Evolutionary conservation across 1,140 invertebrate genomes (phyloP).

Genomic region (Drosophila tropicalis): DNA sequence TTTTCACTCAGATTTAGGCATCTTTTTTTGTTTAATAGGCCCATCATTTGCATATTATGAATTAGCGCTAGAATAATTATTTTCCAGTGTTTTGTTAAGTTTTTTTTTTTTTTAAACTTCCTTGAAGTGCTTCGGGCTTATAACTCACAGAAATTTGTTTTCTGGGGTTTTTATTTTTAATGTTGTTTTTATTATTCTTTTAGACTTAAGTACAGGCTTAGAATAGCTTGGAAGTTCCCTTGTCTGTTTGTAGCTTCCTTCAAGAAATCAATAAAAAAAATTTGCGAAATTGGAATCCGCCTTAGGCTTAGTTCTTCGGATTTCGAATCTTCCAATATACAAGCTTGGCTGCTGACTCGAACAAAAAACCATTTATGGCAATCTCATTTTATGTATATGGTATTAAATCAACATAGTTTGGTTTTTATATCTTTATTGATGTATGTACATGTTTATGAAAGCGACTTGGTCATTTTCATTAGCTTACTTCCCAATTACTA

Average conservation of each 20-base stretch:
- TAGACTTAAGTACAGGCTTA: neutral
- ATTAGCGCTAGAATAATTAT: conserved; percentile 46
- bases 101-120: conserved; percentile 10
- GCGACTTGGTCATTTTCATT: neutral
- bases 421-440: too few relatives aligned
- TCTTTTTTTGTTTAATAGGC: conserved; percentile 38
- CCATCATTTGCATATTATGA: conserved; percentile 70
- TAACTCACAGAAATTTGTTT: conserved; percentile 25
- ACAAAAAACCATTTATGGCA: too few relatives aligned
- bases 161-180: conserved; percentile 24
- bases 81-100: conserved; percentile 33
- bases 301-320: too few relatives aligned
- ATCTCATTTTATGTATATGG: too few relatives aligned
- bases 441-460: neutral
- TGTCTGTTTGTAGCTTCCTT: too few relatives aligned
- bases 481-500: neutral
- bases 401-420: too few relatives aligned
- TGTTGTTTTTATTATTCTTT: conserved; percentile 43
- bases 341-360: too few relatives aligned
- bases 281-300: too few relatives aligned
- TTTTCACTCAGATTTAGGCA: conserved; percentile 25
- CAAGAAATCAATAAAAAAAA: too few relatives aligned
- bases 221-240: neutral
- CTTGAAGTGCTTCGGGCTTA: conserved; percentile 16
- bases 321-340: too few relatives aligned